These are phyloP conservation scores for Orientallactaga sibirica DNA, from an alignment of 2,797 vertebrate genomes.

Conservation along the genomic window DNA sequence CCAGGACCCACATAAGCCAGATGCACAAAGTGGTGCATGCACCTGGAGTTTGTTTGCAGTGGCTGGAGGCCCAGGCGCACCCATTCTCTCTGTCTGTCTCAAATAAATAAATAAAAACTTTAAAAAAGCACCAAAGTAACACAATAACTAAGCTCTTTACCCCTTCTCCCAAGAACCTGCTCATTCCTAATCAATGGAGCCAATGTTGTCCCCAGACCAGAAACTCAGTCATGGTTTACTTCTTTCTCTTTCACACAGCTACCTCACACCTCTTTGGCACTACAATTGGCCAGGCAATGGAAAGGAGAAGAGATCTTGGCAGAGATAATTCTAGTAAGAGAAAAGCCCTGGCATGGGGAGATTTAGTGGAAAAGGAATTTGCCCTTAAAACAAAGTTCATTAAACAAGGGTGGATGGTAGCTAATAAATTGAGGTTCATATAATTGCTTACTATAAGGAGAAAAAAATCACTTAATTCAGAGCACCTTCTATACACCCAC, in stretches of 20 bases:
- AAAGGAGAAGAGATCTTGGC: not conserved
- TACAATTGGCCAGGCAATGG: not conserved
- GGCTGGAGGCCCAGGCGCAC: too few species aligned
- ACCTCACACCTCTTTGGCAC: not conserved
- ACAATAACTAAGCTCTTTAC: not conserved
- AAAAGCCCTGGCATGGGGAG: not conserved
- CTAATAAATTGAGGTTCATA: not conserved
- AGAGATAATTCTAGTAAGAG: not conserved
- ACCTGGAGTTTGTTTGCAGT: too few species aligned
- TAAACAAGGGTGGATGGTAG: conserved; percentile 27
- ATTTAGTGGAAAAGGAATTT: not conserved
- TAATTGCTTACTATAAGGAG: not conserved
- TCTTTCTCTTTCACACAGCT: not conserved
- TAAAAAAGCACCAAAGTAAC: not conserved
- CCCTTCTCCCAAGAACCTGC: not conserved
- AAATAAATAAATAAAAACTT: too few species aligned
- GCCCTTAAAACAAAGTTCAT: conserved; percentile 37
- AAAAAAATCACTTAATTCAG: conserved; percentile 15
- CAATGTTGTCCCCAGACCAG: not conserved
- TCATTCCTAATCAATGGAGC: not conserved
- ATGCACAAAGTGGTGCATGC: too few species aligned
- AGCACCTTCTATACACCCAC: not conserved
- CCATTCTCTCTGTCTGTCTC: too few species aligned
- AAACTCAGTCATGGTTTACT: conserved; percentile 8
- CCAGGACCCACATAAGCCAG: too few species aligned